Evolutionary conservation across 2,888 invertebrate species (phyloP).

Genomic region (Caenorhabditis macrosperma): DNA sequence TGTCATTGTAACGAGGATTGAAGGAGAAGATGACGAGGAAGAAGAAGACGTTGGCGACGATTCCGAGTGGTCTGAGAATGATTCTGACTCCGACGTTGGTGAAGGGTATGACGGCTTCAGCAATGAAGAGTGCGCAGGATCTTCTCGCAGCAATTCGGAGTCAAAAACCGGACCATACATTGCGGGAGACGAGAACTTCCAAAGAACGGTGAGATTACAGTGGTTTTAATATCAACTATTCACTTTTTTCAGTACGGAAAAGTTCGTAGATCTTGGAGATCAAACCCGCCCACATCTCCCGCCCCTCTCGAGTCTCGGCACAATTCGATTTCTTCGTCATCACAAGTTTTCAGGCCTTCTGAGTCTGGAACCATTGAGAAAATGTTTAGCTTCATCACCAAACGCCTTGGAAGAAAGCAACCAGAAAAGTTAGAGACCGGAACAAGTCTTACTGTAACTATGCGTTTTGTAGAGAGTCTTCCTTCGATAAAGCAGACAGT

Average conservation of each 20-base stretch:
- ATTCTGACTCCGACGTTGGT: constrained; percentile 26
- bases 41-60: background rate
- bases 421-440: background rate
- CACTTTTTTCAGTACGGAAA: constrained; percentile 40
- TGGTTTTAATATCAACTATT: background rate
- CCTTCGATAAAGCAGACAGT: constrained; percentile 8
- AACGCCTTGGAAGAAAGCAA: constrained; percentile 21
- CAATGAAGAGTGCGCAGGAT: constrained; percentile 5
- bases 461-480: constrained; percentile 18
- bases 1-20: constrained; percentile 9
- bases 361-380: constrained; percentile 42
- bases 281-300: constrained; percentile 28
- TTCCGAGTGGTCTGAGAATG: constrained; percentile 19
- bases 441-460: background rate
- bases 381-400: constrained; percentile 35
- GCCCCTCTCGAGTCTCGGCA: constrained; percentile 33
- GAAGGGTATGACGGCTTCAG: background rate
- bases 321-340: constrained; percentile 24
- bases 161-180: background rate
- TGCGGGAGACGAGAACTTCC: constrained; percentile 35
- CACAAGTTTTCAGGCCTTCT: background rate
- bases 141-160: constrained; percentile 17
- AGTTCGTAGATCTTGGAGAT: constrained; percentile 38
- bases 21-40: constrained; percentile 3
- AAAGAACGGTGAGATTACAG: constrained; percentile 34